phyloP scores from a whole-genome alignment of 2,113 vertebrate species.

The Myrmophylax atrothorax region DNA sequence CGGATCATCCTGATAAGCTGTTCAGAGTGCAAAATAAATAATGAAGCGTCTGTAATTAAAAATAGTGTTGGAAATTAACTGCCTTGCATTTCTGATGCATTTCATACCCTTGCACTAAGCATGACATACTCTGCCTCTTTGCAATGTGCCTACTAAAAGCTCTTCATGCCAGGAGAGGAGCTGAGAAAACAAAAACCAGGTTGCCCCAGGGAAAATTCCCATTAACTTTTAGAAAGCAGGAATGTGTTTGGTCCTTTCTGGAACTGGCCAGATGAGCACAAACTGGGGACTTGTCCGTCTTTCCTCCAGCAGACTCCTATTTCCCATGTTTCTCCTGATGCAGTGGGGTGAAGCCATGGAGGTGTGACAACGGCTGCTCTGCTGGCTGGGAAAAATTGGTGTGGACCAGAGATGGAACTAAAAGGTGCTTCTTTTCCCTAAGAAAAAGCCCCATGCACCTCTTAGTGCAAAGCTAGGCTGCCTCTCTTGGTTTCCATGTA shows the following conservation, averaged over 20 bases:
- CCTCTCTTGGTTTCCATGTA: neutral
- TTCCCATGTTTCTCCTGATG: neutral
- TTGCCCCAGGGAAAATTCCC: neutral
- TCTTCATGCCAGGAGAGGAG: neutral
- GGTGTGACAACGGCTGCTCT: neutral
- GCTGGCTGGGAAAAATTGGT: neutral
- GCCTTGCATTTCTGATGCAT: neutral
- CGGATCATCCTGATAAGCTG: neutral
- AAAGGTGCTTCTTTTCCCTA: neutral
- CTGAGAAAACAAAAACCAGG: neutral
- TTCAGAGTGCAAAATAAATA: neutral
- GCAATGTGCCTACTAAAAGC: neutral
- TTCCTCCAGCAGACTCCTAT: neutral
- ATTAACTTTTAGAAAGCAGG: neutral
- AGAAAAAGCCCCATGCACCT: neutral
- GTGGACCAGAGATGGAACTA: neutral
- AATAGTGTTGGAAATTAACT: neutral
- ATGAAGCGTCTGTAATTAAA: neutral
- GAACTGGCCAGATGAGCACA: neutral
- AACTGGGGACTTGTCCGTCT: neutral
- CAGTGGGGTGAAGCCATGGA: neutral
- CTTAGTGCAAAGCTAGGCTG: neutral
- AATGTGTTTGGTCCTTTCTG: neutral
- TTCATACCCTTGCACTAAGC: neutral
- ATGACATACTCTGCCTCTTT: neutral